Percentiles rank a stretch among this genome's conserved stretches.
Evolutionary conservation across 2,888 invertebrate species (phyloP).

Genomic region (Synergus umbraculus): DNA sequence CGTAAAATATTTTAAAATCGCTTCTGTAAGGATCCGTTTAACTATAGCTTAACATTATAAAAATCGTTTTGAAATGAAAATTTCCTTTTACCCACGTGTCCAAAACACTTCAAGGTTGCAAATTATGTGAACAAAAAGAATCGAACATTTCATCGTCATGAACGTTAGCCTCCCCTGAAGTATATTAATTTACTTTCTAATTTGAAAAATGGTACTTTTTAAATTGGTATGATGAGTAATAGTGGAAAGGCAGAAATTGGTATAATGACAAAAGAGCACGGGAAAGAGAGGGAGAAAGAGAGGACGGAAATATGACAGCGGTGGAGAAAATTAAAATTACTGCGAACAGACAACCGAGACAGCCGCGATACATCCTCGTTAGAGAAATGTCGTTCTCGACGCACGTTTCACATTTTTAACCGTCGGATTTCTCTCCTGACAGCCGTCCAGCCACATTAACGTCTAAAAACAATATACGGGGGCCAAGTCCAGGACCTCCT

Average conservation of each 20-base stretch:
- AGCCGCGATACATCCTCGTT: conserved; percentile 55
- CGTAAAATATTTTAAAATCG: too few relatives aligned
- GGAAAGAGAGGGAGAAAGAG: background rate
- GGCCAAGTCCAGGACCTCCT: conserved; percentile 39
- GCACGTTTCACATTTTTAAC: conserved; percentile 55
- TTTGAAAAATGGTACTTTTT: background rate
- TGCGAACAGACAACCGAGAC: conserved; percentile 50
- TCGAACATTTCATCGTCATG: too few relatives aligned
- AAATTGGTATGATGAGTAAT: background rate
- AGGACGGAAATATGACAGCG: conserved; percentile 23
- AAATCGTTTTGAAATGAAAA: too few relatives aligned
- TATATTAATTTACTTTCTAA: background rate
- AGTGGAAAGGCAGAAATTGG: background rate
- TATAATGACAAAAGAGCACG: background rate
- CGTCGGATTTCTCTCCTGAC: conserved; percentile 55
- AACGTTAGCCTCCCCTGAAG: too few relatives aligned
- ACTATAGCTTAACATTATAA: too few relatives aligned
- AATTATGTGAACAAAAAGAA: too few relatives aligned
- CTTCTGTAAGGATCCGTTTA: too few relatives aligned
- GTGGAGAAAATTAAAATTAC: conserved; percentile 52
- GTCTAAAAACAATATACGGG: conserved; percentile 54
- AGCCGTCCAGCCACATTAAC: conserved; percentile 56
- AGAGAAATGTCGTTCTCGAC: conserved; percentile 49
- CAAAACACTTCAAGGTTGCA: too few relatives aligned
- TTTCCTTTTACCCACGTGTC: too few relatives aligned